These are phyloP conservation scores for Petroica traversi DNA, from an alignment of 2,113 vertebrate genomes.

Conservation along the genomic window DNA sequence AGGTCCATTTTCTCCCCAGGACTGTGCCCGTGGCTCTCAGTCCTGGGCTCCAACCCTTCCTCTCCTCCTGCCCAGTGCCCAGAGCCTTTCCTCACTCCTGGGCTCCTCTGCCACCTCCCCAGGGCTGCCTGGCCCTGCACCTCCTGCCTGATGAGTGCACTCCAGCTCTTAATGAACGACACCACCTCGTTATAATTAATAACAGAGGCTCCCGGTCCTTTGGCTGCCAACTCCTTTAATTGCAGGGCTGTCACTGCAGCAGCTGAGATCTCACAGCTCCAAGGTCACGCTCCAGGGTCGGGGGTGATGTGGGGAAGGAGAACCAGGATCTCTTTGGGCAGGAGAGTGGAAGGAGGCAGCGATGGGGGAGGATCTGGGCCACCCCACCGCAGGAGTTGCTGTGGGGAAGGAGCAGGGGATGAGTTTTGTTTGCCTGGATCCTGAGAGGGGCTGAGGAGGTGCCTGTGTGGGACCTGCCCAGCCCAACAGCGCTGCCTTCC, in stretches of 20 bases:
- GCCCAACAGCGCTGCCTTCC: not conserved
- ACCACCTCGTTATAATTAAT: not conserved
- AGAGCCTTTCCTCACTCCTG: not conserved
- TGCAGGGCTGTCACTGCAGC: not conserved
- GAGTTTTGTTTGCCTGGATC: not conserved
- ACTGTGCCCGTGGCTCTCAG: not conserved
- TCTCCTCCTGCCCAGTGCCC: not conserved
- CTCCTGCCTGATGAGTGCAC: not conserved
- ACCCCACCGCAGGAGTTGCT: accelerated
- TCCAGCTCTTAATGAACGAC: not conserved
- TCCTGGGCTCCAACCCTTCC: not conserved
- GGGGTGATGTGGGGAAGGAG: not conserved
- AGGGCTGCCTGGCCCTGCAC: accelerated
- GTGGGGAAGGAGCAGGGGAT: accelerated
- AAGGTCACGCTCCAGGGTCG: not conserved
- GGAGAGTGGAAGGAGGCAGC: accelerated
- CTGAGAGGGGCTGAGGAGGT: accelerated
- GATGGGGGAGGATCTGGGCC: not conserved
- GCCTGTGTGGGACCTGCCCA: not conserved
- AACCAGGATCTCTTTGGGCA: not conserved
- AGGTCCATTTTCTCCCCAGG: not conserved
- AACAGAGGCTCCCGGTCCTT: accelerated
- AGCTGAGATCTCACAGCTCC: not conserved
- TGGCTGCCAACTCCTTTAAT: not conserved
- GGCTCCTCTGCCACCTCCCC: not conserved